These are phyloP conservation scores for Oopsacas minuta DNA, from an alignment of 37 sponge, comb jelly and placozoan species.

Conservation along the genomic window DNA sequence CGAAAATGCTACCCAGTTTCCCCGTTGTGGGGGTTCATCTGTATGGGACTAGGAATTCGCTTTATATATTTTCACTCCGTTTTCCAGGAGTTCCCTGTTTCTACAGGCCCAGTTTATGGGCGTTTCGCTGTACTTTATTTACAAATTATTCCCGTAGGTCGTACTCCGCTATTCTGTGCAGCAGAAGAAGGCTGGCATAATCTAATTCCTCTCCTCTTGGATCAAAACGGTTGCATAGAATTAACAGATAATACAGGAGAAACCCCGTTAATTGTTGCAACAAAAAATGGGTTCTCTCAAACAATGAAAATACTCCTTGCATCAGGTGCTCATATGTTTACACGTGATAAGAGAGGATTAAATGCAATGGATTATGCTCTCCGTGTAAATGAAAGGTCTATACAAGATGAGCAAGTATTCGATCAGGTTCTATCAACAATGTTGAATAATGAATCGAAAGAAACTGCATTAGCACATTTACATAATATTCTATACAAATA, in stretches of 20 bases:
- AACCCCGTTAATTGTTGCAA: slow-evolving; percentile 3
- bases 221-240: not conserved
- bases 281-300: not conserved
- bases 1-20: too few species aligned
- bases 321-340: not conserved
- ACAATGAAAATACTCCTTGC: not conserved
- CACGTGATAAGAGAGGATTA: not conserved
- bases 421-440: not conserved
- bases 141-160: too few species aligned
- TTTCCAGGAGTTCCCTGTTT: too few species aligned
- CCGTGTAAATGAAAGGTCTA: not conserved
- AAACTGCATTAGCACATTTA: not conserved
- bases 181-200: slow-evolving; percentile 16
- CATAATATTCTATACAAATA: not conserved
- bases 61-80: too few species aligned
- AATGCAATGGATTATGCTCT: not conserved
- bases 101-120: too few species aligned
- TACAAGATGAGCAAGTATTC: not conserved
- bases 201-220: not conserved
- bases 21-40: too few species aligned
- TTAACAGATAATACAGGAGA: not conserved
- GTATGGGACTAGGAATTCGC: too few species aligned
- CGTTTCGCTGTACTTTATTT: too few species aligned
- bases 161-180: not conserved
- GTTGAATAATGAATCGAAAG: not conserved